phyloP scores from a whole-genome alignment of 2,888 invertebrate species.

The Escarpia spicata region DNA sequence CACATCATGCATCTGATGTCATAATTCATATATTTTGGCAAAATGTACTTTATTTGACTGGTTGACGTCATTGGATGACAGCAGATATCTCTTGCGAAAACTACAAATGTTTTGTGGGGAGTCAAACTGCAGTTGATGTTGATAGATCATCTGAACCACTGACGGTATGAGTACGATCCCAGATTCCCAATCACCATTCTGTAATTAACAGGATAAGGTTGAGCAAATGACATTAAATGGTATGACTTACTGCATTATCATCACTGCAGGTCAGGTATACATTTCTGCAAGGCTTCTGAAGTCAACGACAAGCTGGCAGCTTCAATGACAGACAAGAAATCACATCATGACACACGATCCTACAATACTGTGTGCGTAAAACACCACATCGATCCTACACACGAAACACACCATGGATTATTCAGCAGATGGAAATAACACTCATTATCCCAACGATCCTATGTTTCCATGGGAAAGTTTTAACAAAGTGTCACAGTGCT shows the following conservation, averaged over 20 bases:
- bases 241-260: not conserved
- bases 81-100: too few relatives aligned
- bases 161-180: too few relatives aligned
- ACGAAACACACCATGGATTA: not conserved
- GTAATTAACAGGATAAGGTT: too few relatives aligned
- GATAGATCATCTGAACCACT: too few relatives aligned
- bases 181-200: too few relatives aligned
- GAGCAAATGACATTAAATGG: not conserved
- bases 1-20: too few relatives aligned
- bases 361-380: too few relatives aligned
- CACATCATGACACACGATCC: not conserved
- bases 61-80: too few relatives aligned
- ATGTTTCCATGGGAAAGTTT: not conserved
- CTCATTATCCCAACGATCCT: not conserved
- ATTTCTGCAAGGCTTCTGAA: not conserved
- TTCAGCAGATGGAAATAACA: not conserved
- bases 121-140: too few relatives aligned
- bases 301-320: not conserved
- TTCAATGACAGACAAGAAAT: not conserved
- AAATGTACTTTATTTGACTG: too few relatives aligned
- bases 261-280: not conserved
- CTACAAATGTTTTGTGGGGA: too few relatives aligned
- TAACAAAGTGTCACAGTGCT: not conserved
- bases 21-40: too few relatives aligned
- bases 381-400: not conserved